Evolutionary conservation across 2,797 vertebrate genomes (phyloP), one percentile per base, ranked within the genome.

Genomic region (Mallotus villosus): DNA sequence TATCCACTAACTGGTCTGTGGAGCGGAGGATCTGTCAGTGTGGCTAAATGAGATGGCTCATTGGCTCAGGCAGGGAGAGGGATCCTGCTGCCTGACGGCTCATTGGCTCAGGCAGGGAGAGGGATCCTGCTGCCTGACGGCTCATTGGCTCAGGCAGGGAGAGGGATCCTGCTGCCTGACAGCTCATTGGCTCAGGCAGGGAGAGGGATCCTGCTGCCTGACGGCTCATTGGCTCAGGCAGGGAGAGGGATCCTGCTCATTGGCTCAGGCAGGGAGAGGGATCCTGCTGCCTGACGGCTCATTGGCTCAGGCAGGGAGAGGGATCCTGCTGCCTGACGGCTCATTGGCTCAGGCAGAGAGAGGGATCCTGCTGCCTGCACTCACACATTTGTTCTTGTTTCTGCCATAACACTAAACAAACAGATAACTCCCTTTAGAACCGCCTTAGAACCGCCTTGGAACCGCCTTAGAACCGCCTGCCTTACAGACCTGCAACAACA

Each of bases 1-100:
- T 27, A 53, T 67, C 60, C 27, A 22, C 46, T 63, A 61, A 71
- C 55, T 17, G 62, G 67, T 67, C 60, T 66, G 34, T 51, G 55
- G 53, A 71, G 69, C 32, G 62, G 53, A 71, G 70, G 46, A 63
- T 61, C 14, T 57, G 29, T 59, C 69, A 46, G 27, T 71, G 57
- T 76, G 29, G 29, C 61, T 73, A 65, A 29, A 73, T 65, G 59
- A 67, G 66, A 63, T 8, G 55, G 46, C 29, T 67, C 32, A 32
- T 1, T 25, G 25, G 25, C 25, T 25, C 25, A 25, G 25, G 4
- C 29, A 29, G 60, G 17, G n/a, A n/a, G n/a, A n/a, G n/a, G n/a
- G n/a, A n/a, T n/a, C n/a, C n/a, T n/a, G n/a, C n/a, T n/a, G n/a
- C n/a, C n/a, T n/a, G n/a, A 25, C 71, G 63, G 37, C 63, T 22